Base-by-base conservation (phyloP, 1,140 invertebrate genomes). In the Carcinoscorpius rotundicauda region DNA sequence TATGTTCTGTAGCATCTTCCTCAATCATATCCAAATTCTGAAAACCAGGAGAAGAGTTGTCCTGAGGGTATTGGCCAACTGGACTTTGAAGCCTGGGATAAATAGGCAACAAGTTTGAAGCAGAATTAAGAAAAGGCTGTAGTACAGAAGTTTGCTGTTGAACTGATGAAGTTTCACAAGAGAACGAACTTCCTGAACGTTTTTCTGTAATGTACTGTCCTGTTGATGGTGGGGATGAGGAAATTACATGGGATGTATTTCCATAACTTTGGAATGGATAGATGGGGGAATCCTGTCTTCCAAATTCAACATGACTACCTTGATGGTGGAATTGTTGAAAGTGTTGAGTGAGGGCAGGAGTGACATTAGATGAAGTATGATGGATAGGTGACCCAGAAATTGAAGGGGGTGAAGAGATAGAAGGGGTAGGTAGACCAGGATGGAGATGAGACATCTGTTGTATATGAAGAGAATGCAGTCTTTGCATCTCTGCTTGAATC, bases 11-110 rank as follows among this genome's bases (percentile, higher is more conserved):
- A 4, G 69, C 68, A 68, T 80, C 78, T 73, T 93, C 90, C 73
- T 89, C 86, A 58, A 93, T 93, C 83, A 91, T 91, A 71, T 89
- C 88, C 58, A 94, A 78, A 69, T 87, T 79, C 61, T 84, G 62
- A 85, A 82, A 76, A 71, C 78, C 74, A 50, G 78, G 75, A 29
- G 76, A 70, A 59, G 61, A 62, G 61, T 63, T 69, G 49, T 56
- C 64, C 51, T 62, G 83, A 78, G 52, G 82, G 78, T 75, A 82
- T 49, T 48, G 4, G 52, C 53, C 64, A 11, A 62, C 61, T 49
- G 29, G 58, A 29, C 52, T 55, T n/a, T 55, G 53, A 8, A 55
- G n/a, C 3, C 53, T 53, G 4, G 29, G 11, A 60, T 59, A 69
- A 55, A 55, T n/a, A n/a, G 53, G 6, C 56, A 59, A 8, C 5